These are phyloP conservation scores for Cryptotis parvus DNA, from an alignment of 2,113 vertebrate genomes.

Conservation along the genomic window DNA sequence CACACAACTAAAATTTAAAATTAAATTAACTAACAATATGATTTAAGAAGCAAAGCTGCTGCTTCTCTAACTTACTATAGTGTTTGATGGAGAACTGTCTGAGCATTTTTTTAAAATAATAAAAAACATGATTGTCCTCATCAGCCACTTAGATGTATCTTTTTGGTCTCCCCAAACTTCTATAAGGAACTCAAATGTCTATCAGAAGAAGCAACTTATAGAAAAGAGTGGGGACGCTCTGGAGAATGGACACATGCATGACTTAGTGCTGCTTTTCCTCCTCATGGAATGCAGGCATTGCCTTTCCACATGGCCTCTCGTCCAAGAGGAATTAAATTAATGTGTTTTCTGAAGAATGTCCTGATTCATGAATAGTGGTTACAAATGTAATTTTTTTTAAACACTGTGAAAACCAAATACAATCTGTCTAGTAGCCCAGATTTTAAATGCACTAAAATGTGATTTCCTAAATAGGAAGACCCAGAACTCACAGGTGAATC, in stretches of 20 bases:
- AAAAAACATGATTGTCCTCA: too few species aligned
- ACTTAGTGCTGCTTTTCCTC: too few species aligned
- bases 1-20: background rate
- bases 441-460: background rate
- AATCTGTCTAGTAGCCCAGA: background rate
- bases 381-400: background rate
- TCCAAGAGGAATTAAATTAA: background rate
- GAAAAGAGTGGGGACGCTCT: too few species aligned
- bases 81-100: background rate
- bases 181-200: too few species aligned
- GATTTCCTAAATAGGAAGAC: background rate
- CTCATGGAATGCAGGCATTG: background rate
- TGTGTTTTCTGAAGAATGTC: background rate
- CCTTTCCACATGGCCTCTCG: background rate
- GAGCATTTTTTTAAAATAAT: background rate
- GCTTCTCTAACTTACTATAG: background rate
- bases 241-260: too few species aligned
- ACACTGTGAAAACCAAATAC: background rate
- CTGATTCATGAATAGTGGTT: background rate
- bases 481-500: background rate
- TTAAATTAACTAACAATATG: background rate
- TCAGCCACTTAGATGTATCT: too few species aligned
- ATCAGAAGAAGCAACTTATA: too few species aligned
- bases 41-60: background rate
- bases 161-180: too few species aligned